A percentile compares a stretch with the other conserved stretches of the same genome.
Evolutionary conservation across 2,113 vertebrate genomes (phyloP).

Genomic region (Haliaeetus leucogaster): DNA sequence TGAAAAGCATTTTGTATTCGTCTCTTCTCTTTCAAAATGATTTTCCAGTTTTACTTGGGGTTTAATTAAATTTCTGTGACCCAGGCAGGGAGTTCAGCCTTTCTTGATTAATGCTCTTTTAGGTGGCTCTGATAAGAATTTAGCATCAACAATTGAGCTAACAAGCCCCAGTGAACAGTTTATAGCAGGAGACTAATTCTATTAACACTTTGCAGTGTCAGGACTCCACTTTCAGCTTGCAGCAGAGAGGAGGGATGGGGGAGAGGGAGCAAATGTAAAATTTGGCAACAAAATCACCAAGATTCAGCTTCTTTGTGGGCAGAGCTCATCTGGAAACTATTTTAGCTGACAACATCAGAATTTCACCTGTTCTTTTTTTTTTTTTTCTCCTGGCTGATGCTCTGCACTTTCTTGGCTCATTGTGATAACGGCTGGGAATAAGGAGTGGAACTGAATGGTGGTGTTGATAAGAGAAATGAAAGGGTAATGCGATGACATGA

Average conservation of each 20-base stretch:
- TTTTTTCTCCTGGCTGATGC: not conserved
- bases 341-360: slow-evolving; percentile 63
- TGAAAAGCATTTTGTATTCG: slow-evolving; percentile 25
- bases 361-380: not conserved
- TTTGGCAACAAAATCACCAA: slow-evolving; percentile 23
- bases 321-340: slow-evolving; percentile 15
- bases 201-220: slow-evolving; percentile 49
- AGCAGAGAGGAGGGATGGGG: not conserved
- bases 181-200: slow-evolving; percentile 52
- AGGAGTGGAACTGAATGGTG: slow-evolving; percentile 17
- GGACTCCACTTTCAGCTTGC: not conserved
- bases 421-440: slow-evolving; percentile 38
- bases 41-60: slow-evolving; percentile 41
- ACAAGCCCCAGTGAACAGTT: slow-evolving; percentile 50
- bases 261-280: not conserved
- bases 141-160: slow-evolving; percentile 54
- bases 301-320: slow-evolving; percentile 18
- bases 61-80: slow-evolving; percentile 64
- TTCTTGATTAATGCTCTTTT: slow-evolving; percentile 60
- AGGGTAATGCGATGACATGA: not conserved
- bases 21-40: slow-evolving; percentile 48
- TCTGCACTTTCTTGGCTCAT: slow-evolving; percentile 1
- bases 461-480: slow-evolving; percentile 50
- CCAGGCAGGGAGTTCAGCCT: slow-evolving; percentile 35
- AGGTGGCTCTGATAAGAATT: slow-evolving; percentile 64